phyloP scores from a whole-genome alignment of 2,888 invertebrate species.

The Hoplodrina blanda region DNA sequence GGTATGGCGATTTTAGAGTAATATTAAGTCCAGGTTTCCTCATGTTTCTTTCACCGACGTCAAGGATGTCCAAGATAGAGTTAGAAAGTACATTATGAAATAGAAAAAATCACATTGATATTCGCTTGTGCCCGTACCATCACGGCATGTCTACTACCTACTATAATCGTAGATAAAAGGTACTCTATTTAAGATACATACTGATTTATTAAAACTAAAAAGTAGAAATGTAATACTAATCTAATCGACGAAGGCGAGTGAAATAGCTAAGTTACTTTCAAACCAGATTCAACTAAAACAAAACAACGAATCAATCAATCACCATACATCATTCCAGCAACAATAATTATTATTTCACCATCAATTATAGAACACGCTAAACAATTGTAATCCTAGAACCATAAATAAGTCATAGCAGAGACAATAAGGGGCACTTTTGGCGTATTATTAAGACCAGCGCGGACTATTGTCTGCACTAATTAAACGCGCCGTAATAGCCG shows the following conservation, averaged over 20 bases:
- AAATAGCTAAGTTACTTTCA: conserved; percentile 22
- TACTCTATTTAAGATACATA: conserved; percentile 9
- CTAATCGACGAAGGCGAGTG: conserved; percentile 22
- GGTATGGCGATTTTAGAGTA: too few species aligned
- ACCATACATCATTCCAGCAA: conserved; percentile 41
- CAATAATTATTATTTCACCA: conserved; percentile 55
- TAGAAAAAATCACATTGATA: too few species aligned
- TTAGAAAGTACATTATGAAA: too few species aligned
- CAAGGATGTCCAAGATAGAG: too few species aligned
- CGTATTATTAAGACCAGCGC: conserved; percentile 76
- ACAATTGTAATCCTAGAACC: conserved; percentile 43
- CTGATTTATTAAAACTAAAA: conserved; percentile 16
- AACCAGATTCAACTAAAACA: conserved; percentile 25
- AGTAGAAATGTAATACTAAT: conserved; percentile 2
- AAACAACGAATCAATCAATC: conserved; percentile 42
- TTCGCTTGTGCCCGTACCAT: too few species aligned
- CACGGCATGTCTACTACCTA: too few species aligned
- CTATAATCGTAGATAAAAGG: neutral
- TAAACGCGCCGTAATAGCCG: conserved; percentile 85
- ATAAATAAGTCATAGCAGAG: conserved; percentile 53
- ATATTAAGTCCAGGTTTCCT: too few species aligned
- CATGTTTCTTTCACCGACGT: too few species aligned
- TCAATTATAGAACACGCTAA: conserved; percentile 42
- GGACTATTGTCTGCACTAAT: conserved; percentile 84
- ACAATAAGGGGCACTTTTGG: conserved; percentile 61